phyloP scores from a whole-genome alignment of 2,113 vertebrate genomes.

The Lucifuga dentata region DNA sequence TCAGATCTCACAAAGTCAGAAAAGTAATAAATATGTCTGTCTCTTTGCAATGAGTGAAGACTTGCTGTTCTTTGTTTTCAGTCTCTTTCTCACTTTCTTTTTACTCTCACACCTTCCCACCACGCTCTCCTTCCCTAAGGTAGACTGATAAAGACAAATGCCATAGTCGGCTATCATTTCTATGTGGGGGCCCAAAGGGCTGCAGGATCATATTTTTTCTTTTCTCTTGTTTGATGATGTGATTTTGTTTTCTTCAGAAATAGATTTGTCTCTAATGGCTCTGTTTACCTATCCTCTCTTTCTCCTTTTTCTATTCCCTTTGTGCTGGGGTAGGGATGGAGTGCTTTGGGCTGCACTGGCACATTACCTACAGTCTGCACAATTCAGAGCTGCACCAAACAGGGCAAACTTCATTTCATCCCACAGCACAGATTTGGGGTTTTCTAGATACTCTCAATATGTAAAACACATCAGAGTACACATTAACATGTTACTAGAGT shows the following conservation, averaged over 20 bases:
- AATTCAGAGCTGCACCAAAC: constrained; percentile 40
- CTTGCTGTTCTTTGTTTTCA: constrained; percentile 46
- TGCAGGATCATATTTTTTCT: constrained; percentile 84
- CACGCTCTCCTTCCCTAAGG: constrained; percentile 72
- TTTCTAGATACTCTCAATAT: constrained; percentile 15
- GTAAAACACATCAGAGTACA: constrained; percentile 20
- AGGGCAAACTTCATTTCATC: constrained; percentile 32
- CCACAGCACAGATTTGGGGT: neutral
- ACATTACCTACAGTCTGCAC: constrained; percentile 62
- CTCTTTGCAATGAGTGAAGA: constrained; percentile 50
- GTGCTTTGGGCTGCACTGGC: constrained; percentile 65
- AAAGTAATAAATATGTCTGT: constrained; percentile 50
- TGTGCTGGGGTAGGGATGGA: constrained; percentile 66
- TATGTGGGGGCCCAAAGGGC: constrained; percentile 72
- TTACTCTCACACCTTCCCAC: constrained; percentile 65
- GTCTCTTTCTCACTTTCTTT: constrained; percentile 64
- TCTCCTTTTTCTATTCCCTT: constrained; percentile 55
- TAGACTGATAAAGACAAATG: constrained; percentile 87
- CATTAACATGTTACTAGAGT: neutral
- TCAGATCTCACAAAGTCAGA: constrained; percentile 31
- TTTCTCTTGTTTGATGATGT: constrained; percentile 87
- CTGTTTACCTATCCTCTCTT: constrained; percentile 83
- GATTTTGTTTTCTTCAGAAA: constrained; percentile 88
- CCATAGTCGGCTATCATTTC: constrained; percentile 82
- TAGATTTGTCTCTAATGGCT: constrained; percentile 88